Evolutionary conservation across 2,797 vertebrate genomes (phyloP).

Genomic region (Onychomys arenicola): DNA sequence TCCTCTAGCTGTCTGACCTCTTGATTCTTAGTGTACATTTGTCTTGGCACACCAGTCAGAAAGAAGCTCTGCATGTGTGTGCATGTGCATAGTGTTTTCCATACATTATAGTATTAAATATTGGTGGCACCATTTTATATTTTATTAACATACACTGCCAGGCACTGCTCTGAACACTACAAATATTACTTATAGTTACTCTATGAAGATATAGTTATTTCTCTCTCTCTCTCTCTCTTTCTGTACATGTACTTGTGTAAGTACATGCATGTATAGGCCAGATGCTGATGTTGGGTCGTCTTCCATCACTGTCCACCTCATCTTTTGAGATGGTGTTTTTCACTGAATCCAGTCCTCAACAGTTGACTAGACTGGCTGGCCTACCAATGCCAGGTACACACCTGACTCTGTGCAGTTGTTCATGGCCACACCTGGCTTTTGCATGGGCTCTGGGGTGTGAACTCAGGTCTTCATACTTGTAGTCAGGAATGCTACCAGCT

Average conservation of each 20-base stretch:
- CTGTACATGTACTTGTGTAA: background rate
- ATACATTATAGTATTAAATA: background rate
- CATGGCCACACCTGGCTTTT: background rate
- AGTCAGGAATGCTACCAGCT: too few relatives aligned
- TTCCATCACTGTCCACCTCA: background rate
- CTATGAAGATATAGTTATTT: background rate
- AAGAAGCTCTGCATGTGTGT: background rate
- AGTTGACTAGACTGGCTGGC: background rate
- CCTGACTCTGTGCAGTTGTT: background rate
- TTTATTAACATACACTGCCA: constrained; percentile 8
- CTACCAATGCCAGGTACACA: background rate
- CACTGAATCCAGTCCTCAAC: background rate
- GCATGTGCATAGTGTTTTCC: background rate
- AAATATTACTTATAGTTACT: constrained; percentile 13
- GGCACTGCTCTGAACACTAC: background rate
- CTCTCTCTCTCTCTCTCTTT: too few relatives aligned
- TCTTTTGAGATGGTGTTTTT: background rate
- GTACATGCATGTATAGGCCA: background rate
- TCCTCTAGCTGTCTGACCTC: background rate
- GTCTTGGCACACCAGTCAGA: background rate
- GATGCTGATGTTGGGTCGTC: background rate
- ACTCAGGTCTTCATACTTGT: too few relatives aligned
- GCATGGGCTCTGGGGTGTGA: background rate
- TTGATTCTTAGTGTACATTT: background rate
- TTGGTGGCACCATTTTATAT: background rate